A percentile compares a stretch with the other conserved stretches of the same genome.
These are phyloP conservation scores for Cottoperca gobio DNA, from an alignment of 2,797 vertebrate genomes.

Conservation along the genomic window DNA sequence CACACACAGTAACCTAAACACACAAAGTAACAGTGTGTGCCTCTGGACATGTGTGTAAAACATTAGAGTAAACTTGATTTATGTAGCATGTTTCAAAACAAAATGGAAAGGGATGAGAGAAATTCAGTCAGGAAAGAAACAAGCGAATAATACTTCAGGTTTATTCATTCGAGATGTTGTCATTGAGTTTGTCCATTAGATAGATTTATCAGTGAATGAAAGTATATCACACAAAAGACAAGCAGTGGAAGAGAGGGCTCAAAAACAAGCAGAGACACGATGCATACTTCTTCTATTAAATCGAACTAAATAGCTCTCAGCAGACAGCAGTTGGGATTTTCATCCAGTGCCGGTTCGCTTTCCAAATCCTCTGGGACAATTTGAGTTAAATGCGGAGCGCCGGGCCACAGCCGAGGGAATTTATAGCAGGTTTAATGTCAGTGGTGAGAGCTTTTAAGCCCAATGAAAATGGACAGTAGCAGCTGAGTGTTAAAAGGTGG, in stretches of 20 bases:
- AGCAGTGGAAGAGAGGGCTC: neutral
- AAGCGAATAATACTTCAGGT: neutral
- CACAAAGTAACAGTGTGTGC: neutral
- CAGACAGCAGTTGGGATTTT: conserved; percentile 45
- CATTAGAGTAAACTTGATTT: neutral
- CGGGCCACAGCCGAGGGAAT: conserved; percentile 45
- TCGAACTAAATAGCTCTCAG: conserved; percentile 27
- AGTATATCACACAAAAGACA: neutral
- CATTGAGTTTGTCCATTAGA: too few species aligned
- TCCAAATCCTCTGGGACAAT: conserved; percentile 55
- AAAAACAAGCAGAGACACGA: neutral
- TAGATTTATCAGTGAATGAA: conserved; percentile 3
- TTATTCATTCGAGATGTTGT: neutral
- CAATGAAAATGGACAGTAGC: conserved; percentile 66
- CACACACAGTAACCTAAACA: neutral
- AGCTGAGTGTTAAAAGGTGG: conserved; percentile 59
- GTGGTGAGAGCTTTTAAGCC: conserved; percentile 70
- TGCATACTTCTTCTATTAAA: conserved; percentile 24
- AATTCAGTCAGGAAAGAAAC: neutral
- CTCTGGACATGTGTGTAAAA: neutral
- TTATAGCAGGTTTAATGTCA: conserved; percentile 66
- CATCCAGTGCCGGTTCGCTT: conserved; percentile 31
- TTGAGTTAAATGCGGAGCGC: conserved; percentile 52
- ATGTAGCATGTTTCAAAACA: neutral
- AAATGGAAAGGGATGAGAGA: neutral